phyloP scores from a whole-genome alignment of 2,113 vertebrate species.

The Tupaia tana region DNA sequence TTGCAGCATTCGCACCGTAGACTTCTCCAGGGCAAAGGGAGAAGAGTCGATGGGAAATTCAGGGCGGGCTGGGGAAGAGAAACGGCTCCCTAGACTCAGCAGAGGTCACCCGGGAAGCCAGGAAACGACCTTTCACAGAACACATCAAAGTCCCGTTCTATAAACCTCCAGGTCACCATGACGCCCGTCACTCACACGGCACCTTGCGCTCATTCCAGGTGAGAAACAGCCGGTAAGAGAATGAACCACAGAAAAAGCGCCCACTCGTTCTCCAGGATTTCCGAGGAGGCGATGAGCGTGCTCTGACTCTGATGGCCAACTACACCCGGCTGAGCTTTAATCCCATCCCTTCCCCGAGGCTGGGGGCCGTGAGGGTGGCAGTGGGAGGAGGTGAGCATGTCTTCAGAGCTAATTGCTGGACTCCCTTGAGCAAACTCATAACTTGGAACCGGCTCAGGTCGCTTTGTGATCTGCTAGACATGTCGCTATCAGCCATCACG shows the following conservation, averaged over 20 bases:
- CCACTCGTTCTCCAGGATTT: neutral
- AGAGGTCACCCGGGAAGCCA: neutral
- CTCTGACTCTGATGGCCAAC: conserved; percentile 14
- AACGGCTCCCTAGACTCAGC: neutral
- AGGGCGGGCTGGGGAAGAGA: neutral
- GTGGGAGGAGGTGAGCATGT: neutral
- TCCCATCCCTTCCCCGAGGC: neutral
- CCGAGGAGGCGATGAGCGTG: neutral
- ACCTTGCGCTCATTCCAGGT: neutral
- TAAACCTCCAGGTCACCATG: neutral
- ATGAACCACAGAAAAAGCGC: too few species aligned
- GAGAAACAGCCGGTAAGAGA: conserved; percentile 45
- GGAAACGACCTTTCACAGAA: neutral
- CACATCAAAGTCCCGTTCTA: neutral
- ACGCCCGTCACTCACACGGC: neutral
- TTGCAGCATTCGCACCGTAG: fast-evolving
- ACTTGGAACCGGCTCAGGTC: conserved; percentile 62
- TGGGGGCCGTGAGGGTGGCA: neutral
- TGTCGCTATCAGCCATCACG: neutral
- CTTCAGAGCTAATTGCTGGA: neutral
- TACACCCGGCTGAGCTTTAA: neutral
- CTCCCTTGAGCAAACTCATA: neutral
- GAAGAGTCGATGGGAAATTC: neutral
- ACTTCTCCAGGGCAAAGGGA: neutral
- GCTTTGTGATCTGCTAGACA: conserved; percentile 42